phyloP scores from a whole-genome alignment of 1,140 invertebrate species.

The Tetraneura akinire region DNA sequence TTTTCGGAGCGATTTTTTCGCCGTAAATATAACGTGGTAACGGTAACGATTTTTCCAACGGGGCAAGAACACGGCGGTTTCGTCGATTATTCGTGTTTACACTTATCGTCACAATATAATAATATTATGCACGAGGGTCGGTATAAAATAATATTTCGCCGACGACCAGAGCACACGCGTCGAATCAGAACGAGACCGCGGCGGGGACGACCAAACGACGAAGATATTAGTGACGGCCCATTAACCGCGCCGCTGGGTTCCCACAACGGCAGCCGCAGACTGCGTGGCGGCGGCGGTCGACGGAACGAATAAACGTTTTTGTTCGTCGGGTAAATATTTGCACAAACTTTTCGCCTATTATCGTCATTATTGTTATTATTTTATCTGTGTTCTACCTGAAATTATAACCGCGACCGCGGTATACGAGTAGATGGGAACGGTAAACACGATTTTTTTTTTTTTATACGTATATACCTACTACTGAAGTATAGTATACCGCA shows the following conservation, averaged over 20 bases:
- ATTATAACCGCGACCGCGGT: neutral
- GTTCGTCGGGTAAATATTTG: constrained; percentile 1
- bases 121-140: no score
- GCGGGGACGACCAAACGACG: neutral
- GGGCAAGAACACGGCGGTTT: no score
- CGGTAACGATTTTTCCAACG: neutral
- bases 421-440: neutral
- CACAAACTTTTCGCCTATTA: neutral
- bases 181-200: constrained; percentile 47
- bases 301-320: neutral
- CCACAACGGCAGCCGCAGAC: neutral
- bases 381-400: neutral
- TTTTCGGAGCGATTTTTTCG: neutral
- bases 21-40: no score
- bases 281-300: neutral
- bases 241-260: constrained; percentile 41
- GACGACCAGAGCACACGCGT: constrained; percentile 25
- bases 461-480: no score
- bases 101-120: no score
- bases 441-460: no score
- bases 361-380: no score
- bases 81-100: neutral
- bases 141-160: no score
- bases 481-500: no score
- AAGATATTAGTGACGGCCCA: constrained; percentile 40